Base-by-base conservation (phyloP, 1,140 invertebrate genomes). In the Holcopasites calliopsidis region DNA sequence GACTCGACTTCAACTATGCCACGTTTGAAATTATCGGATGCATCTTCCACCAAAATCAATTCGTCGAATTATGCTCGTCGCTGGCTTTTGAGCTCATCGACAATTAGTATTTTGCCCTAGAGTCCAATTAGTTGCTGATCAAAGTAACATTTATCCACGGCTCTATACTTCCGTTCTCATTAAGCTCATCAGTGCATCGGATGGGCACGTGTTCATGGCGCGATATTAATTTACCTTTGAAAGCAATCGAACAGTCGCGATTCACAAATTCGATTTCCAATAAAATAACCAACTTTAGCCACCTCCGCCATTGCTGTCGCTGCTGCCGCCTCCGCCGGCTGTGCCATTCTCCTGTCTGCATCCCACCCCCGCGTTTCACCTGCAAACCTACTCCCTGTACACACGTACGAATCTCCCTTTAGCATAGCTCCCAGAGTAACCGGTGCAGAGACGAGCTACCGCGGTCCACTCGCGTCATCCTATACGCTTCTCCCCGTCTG, bases 161-260 rank as follows among this genome's bases (percentile, higher is more conserved):
- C 81, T 80, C 81, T 84, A 83, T 84, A 84, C 82, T 84, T 84
- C 82, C 69, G 81, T 83, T 80, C 81, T 83, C 82, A 83, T 84
- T 84, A 84, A 83, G 81, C 82, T 84, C 82, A 80, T 84, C 82
- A 84, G 81, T 84, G 82, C 82, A 84, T 84, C 82, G 81, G 81
- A 84, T 84, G 81, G 82, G 81, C 82, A 84, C 81, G 82, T 84
- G 82, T 83, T 84, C 82, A 83, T 83, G 82, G 82, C 81, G 82
- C 82, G 82, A 84, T 84, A 84, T 84, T 84, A 84, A 84, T 84
- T 84, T 84, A 83, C 81, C 82, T 84, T 84, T 84, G 82, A 84
- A 83, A 83, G 82, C 82, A 80, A 84, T 83, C 82, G 82, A 84
- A 83, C 82, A 83, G 81, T 57, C 73, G 77, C 82, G 78, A 84